Evolutionary conservation across 30 jellyfish, hydroid and myxozoan species (phyloP), one percentile per base, ranked within the genome.

Genomic region (Clytia hemisphaerica): DNA sequence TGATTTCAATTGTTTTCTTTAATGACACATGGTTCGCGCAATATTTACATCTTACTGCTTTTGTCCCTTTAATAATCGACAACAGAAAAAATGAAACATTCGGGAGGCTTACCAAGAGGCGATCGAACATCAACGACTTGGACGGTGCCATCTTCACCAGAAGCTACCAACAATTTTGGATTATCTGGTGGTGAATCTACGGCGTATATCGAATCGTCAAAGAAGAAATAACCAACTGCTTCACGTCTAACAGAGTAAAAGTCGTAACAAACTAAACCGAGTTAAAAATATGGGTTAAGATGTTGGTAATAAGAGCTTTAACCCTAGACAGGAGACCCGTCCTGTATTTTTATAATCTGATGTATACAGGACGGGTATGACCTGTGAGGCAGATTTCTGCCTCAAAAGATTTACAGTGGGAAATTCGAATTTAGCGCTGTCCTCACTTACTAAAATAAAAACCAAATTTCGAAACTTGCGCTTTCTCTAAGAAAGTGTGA

Each of bases 121-220:
- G 77, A 63, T 60, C 97, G 54, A 22, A 78, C 85, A 75, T 88
- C 97, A 92, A 94, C 79, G 4, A 88, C 14, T 33, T 78, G 77
- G 3, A 88, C 92, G 27, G 92, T 83, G 4, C 97, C 97, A 58
- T 88, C 89, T 72, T 88, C 97, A 24, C 97, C 91, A n/a, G 97
- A 94, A 34, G 93, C 69, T 6, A 83, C 94, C 51, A 88, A 79
- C 36, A 79, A n/a, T 44, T 75, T 24, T 0, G 64, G 32, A 33
- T 67, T 78, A 36, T 80, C 80, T 2, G 60, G 36, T 57, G 97
- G 92, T 44, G 69, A 40, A 21, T 92, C 78, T 4, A 88, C 77
- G 46, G 93, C 68, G 51, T 88, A 88, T n/a, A 88, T 92, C n/a
- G 97, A 79, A 38, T 88, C 94, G 32, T 73, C 97, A 44, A 79